Evolutionary conservation across 2,113 vertebrate genomes (phyloP), one percentile per base, ranked within the genome.

Genomic region (Proteles cristata): DNA sequence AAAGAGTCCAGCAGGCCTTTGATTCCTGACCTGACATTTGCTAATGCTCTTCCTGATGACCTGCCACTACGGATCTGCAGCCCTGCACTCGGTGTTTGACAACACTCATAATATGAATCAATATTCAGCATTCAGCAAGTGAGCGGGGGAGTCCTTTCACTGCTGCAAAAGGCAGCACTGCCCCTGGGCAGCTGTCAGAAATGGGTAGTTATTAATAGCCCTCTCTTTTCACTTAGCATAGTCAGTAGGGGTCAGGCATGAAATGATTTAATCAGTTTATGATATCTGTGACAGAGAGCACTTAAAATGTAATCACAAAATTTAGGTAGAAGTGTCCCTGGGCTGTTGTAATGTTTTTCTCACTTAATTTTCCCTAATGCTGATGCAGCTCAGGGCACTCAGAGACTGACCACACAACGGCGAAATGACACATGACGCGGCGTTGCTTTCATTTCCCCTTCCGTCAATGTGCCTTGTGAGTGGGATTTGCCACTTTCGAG

Each of bases 261-360:
- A 99, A 99, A 99, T 98, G 99, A 99, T 99, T 99, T 99, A 99
- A 99, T 99, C 99, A 99, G 99, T 98, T 99, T 99, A 99, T 99
- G 99, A 99, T 99, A 99, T 99, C 99, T 99, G 97, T 99, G 99
- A 99, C 99, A 99, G 99, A 99, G 99, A 99, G 98, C 99, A 99
- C 99, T 99, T 99, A 99, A 98, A 99, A 99, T 98, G 99, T 99
- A 99, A 99, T 99, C 99, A 99, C 99, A 99, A 99, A 99, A 99
- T 99, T 99, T 99, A 99, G 99, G 99, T 98, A 99, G 98, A 99
- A 99, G 99, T 99, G 99, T 99, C 99, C 99, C 99, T 99, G 98
- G 99, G 99, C 99, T 99, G 98, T 98, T 98, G 98, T 98, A 99
- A 99, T 99, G 95, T 99, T 99, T 99, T 99, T 98, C 98, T 98